phyloP scores from a whole-genome alignment of 1,140 invertebrate species.

The Gonioctena quinquepunctata region DNA sequence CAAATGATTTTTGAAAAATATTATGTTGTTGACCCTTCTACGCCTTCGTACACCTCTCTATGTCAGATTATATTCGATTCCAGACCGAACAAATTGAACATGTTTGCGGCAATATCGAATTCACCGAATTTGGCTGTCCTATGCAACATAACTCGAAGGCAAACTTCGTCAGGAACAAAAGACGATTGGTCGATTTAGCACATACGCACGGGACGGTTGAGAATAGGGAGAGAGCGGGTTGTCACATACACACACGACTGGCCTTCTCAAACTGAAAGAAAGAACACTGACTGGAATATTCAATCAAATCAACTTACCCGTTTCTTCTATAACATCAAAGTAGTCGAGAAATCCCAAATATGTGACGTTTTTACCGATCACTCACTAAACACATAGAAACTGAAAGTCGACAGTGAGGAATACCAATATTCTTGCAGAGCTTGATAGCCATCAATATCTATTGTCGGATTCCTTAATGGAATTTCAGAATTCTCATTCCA shows the following conservation, averaged over 20 bases:
- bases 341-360: slow-evolving; percentile 43
- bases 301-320: slow-evolving; percentile 49
- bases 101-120: not conserved
- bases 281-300: slow-evolving; percentile 51
- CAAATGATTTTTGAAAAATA: too few species aligned
- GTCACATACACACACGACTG: slow-evolving; percentile 46
- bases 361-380: slow-evolving; percentile 48
- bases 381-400: not conserved
- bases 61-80: too few species aligned
- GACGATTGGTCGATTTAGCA: slow-evolving; percentile 17
- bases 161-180: slow-evolving; percentile 16
- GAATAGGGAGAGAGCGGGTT: slow-evolving; percentile 24
- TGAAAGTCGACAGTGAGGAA: not conserved
- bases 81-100: not conserved
- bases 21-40: too few species aligned
- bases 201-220: slow-evolving; percentile 13
- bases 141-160: slow-evolving; percentile 10
- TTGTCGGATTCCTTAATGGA: too few species aligned
- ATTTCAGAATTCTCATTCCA: too few species aligned
- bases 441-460: too few species aligned
- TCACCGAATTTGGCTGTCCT: slow-evolving; percentile 2
- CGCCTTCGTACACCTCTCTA: too few species aligned
- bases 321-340: slow-evolving; percentile 46
- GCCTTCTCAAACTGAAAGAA: slow-evolving; percentile 47
- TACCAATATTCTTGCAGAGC: not conserved